A percentile compares a stretch with the other conserved stretches of the same genome.
phyloP scores from a whole-genome alignment of 1,140 invertebrate genomes.

The Drosophila punjabiensis region DNA sequence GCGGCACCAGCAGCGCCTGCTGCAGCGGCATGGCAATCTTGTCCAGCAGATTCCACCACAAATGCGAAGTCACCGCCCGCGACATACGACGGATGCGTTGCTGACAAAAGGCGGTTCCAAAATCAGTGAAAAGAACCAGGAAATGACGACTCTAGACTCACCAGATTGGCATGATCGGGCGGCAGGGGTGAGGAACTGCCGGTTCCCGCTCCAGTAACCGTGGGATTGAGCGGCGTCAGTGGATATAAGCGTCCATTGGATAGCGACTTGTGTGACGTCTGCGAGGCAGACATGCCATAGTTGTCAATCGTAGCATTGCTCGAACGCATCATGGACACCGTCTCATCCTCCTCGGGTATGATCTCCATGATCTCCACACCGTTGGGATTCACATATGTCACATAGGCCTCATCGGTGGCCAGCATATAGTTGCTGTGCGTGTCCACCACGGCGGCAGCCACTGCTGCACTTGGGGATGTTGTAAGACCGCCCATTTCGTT shows the following conservation, averaged over 20 bases:
- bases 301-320: conserved; percentile 82
- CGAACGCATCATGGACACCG: conserved; percentile 76
- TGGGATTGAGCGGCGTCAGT: conserved; percentile 24
- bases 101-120: conserved; percentile 26
- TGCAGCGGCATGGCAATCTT: conserved; percentile 80
- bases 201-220: conserved; percentile 25
- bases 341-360: conserved; percentile 84
- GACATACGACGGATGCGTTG: conserved; percentile 75
- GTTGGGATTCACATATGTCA: conserved; percentile 83
- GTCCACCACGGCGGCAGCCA: conserved; percentile 70
- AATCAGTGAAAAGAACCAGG: not conserved
- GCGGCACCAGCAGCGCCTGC: conserved; percentile 73
- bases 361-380: conserved; percentile 85
- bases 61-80: conserved; percentile 63
- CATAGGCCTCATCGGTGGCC: conserved; percentile 79
- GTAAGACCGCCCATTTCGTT: conserved; percentile 10
- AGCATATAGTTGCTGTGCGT: conserved; percentile 80
- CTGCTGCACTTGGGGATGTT: conserved; percentile 31
- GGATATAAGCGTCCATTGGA: conserved; percentile 67
- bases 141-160: conserved; percentile 16
- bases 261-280: conserved; percentile 65
- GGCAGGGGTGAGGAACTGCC: conserved; percentile 65
- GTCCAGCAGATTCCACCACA: conserved; percentile 78
- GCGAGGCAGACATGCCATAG: conserved; percentile 67
- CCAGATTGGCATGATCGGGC: conserved; percentile 63